These are phyloP conservation scores for Trachelus tabidus DNA, from an alignment of 2,888 invertebrate genomes.

Conservation along the genomic window DNA sequence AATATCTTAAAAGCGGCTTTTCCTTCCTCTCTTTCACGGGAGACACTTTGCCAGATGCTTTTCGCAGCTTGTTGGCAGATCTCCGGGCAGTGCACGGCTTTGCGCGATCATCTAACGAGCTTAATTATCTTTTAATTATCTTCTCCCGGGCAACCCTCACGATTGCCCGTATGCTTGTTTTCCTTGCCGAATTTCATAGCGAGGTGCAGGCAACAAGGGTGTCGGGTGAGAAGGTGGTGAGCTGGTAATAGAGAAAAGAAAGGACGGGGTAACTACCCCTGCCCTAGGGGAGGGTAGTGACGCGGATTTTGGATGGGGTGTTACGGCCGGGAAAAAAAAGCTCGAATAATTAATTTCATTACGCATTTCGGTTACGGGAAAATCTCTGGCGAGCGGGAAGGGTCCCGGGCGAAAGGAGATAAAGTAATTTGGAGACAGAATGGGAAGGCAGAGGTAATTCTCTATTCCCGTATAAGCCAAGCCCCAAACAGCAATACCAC, in stretches of 20 bases:
- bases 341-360: not conserved
- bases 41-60: not conserved
- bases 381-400: not conserved
- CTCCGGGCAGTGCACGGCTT: not conserved
- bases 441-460: slow-evolving; percentile 4
- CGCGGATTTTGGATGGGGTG: not conserved
- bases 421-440: slow-evolving; percentile 15
- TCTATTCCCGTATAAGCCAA: not conserved
- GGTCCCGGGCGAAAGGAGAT: slow-evolving; percentile 12
- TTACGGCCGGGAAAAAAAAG: not conserved
- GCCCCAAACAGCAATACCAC: not conserved
- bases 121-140: not conserved
- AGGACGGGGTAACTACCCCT: too few relatives aligned
- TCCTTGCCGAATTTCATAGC: not conserved
- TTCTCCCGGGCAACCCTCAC: not conserved
- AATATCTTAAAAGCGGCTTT: not conserved
- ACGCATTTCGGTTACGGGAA: slow-evolving; percentile 5
- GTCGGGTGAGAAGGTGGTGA: not conserved
- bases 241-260: not conserved
- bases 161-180: not conserved
- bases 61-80: not conserved
- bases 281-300: not conserved
- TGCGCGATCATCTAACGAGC: not conserved
- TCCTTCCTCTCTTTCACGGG: not conserved
- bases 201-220: not conserved